Percentiles rank a stretch among this genome's conserved stretches.
Conservation (phyloP, 2,113 vertebrate species). For the Equus przewalskii region DNA sequence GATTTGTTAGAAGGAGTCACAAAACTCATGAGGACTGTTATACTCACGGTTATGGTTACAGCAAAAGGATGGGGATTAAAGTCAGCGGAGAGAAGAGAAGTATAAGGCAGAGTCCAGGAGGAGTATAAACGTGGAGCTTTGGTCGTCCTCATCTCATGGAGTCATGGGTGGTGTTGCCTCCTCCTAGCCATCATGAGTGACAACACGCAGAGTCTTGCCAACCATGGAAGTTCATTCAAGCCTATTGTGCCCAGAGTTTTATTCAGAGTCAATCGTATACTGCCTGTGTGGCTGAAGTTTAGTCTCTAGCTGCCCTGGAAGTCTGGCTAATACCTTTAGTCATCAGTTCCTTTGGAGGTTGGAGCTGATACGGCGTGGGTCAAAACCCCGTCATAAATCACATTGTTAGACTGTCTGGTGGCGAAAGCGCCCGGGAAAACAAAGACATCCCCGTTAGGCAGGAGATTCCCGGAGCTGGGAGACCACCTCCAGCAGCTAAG, state of each 20-base stretch:
- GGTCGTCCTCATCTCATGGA: fast-evolving
- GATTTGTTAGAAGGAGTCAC: background rate
- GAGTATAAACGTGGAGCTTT: background rate
- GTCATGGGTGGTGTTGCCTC: too few species aligned
- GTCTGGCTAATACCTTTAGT: background rate
- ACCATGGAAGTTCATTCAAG: background rate
- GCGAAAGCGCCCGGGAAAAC: background rate
- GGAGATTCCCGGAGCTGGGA: background rate
- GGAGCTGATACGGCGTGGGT: background rate
- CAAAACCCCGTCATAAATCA: background rate
- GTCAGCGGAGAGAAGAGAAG: background rate
- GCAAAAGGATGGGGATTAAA: background rate
- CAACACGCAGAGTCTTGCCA: background rate
- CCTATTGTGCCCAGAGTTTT: background rate
- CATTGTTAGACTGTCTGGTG: background rate
- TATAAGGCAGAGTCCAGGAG: background rate
- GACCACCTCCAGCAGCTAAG: background rate
- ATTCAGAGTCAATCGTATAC: background rate
- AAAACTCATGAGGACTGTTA: background rate
- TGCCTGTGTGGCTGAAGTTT: background rate
- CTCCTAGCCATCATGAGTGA: background rate
- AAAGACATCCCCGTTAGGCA: background rate
- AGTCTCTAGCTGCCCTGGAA: background rate
- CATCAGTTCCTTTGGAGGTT: background rate
- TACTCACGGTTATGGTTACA: background rate